A percentile compares a stretch with the other conserved stretches of the same genome.
These are phyloP conservation scores for Gallinago undulata DNA, from an alignment of 2,113 vertebrate species.

Conservation along the genomic window DNA sequence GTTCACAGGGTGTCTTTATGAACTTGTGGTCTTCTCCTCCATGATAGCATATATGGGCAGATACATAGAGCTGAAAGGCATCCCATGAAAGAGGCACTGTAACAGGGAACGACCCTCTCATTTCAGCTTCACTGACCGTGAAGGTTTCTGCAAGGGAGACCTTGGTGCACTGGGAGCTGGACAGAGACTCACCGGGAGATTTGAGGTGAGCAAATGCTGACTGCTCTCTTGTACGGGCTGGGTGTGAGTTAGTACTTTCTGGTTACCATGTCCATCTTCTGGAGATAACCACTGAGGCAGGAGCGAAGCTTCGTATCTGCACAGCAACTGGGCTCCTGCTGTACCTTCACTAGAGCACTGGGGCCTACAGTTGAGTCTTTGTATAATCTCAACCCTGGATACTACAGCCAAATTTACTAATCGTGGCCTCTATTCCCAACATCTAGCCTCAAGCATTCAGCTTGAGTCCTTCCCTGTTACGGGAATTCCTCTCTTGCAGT, in stretches of 20 bases:
- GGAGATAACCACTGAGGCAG: neutral
- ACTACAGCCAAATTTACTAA: neutral
- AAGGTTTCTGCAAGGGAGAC: neutral
- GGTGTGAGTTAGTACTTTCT: neutral
- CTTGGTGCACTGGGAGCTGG: neutral
- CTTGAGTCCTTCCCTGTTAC: neutral
- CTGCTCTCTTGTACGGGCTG: neutral
- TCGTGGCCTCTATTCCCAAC: neutral
- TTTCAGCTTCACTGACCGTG: neutral
- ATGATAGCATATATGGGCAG: neutral
- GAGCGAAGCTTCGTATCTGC: neutral
- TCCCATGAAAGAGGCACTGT: neutral
- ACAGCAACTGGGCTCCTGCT: neutral
- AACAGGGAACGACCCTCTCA: neutral
- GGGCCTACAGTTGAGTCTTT: neutral
- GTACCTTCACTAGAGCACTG: neutral
- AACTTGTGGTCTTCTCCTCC: neutral
- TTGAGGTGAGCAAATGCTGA: neutral
- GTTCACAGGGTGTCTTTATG: neutral
- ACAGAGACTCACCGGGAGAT: neutral
- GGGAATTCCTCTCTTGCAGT: neutral
- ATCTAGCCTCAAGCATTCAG: neutral
- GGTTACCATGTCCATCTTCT: fast-evolving
- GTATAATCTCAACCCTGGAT: neutral
- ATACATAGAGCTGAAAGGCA: neutral